These are phyloP conservation scores for Carterocephalus palaemon DNA, from an alignment of 2,888 invertebrate species.

Conservation along the genomic window DNA sequence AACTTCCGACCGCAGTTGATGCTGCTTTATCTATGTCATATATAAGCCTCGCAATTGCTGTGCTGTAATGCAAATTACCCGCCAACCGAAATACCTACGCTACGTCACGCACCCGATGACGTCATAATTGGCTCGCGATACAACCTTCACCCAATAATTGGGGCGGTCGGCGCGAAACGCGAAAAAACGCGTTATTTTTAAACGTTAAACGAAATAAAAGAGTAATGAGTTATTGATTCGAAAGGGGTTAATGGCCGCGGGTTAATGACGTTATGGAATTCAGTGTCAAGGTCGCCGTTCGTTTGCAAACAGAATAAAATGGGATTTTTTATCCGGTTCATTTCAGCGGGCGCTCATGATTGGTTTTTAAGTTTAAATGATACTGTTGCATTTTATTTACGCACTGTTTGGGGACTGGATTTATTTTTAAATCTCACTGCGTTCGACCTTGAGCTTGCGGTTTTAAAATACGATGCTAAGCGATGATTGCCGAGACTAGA, in stretches of 20 bases:
- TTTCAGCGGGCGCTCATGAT: slow-evolving; percentile 14
- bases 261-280: slow-evolving; percentile 43
- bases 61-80: slow-evolving; percentile 8
- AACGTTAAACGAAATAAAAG: slow-evolving; percentile 55
- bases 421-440: too few species aligned
- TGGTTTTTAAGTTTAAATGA: slow-evolving; percentile 19
- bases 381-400: neutral
- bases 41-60: too few species aligned
- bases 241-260: slow-evolving; percentile 43
- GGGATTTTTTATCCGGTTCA: slow-evolving; percentile 23
- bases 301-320: slow-evolving; percentile 25
- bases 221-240: slow-evolving; percentile 59
- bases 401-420: neutral
- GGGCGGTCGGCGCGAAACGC: slow-evolving; percentile 43
- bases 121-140: slow-evolving; percentile 42
- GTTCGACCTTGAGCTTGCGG: too few species aligned
- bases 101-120: slow-evolving; percentile 37
- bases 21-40: too few species aligned
- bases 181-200: slow-evolving; percentile 56
- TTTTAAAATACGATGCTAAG: too few species aligned
- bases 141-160: slow-evolving; percentile 56
- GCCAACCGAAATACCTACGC: slow-evolving; percentile 11
- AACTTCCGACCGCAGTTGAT: too few species aligned
- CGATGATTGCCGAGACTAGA: too few species aligned
- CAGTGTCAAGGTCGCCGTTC: slow-evolving; percentile 42